These are phyloP conservation scores for Melanerpes formicivorus DNA, from an alignment of 2,113 vertebrate genomes.

Conservation along the genomic window DNA sequence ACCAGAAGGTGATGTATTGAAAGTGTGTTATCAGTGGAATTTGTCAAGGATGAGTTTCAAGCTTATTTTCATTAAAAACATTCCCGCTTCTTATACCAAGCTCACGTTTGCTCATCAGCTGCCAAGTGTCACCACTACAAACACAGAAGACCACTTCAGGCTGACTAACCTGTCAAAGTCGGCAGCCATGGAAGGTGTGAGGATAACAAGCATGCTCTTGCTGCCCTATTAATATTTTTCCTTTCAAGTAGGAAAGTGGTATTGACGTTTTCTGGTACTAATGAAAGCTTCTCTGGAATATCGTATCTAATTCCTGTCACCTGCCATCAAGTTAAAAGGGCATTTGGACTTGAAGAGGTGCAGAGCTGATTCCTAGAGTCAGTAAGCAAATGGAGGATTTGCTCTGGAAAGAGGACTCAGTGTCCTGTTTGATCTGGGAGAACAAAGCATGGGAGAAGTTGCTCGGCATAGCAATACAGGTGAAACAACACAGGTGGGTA, in stretches of 20 bases:
- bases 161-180: background rate
- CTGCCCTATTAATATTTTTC: background rate
- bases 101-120: background rate
- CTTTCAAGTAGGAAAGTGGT: background rate
- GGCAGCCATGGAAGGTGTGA: background rate
- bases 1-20: background rate
- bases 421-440: background rate
- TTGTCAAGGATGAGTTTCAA: background rate
- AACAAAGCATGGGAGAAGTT: background rate
- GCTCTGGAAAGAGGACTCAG: background rate
- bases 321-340: background rate
- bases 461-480: background rate
- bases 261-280: background rate
- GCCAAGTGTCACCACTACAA: background rate
- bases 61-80: background rate
- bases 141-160: background rate
- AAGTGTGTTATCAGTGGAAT: background rate
- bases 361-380: background rate
- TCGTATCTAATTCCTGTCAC: background rate
- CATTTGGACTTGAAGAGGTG: background rate
- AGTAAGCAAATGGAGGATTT: background rate
- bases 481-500: background rate
- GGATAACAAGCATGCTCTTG: background rate
- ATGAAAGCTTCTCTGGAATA: background rate
- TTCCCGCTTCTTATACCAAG: background rate